Evolutionary conservation across 2,113 vertebrate species (phyloP), one percentile per base, ranked within the genome.

Genomic region (Rafetus swinhoei): DNA sequence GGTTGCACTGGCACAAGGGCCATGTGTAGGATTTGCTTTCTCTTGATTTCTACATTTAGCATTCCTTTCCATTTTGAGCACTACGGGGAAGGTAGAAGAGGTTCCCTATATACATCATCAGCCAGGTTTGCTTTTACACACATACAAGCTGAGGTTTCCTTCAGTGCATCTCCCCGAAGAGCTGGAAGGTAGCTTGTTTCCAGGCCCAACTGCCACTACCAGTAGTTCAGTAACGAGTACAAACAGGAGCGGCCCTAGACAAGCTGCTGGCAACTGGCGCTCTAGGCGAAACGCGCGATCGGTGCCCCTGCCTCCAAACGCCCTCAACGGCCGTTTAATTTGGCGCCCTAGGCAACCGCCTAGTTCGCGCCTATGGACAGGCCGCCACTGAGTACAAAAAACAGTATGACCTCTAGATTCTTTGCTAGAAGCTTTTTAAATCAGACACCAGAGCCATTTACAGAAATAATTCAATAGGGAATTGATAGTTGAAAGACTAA

Each of bases 401-500:
- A 62, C 12, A 65, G 6, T 65, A 29, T 32, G 27, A 32, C 60
- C 60, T 65, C 29, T 69, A 69, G 29, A 82, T 7, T 76, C 55
- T 60, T 45, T 54, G 62, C 82, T 52, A 60, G 27, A 65, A 91
- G n/a, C 60, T 82, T 62, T 77, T 27, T 32, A 62, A 45, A 74
- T 52, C 52, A 91, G 50, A 60, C 56, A 60, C 45, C 86, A 56
- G 59, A 83, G 65, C 52, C 79, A 35, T 83, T 82, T 52, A 92
- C 79, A 82, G 81, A 91, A 72, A 87, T 72, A 92, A 92, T 92
- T 92, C 90, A 92, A 79, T 87, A 65, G 81, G 90, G 84, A 87
- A 87, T 83, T 82, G 74, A 81, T 65, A 92, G 80, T 92, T 92
- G 90, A 92, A 92, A 92, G 90, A 92, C 90, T 87, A 92, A 84